Percentiles rank a stretch among this genome's conserved stretches.
Conservation (phyloP, 2,797 vertebrate genomes). For the Brachyalestes nurse region DNA sequence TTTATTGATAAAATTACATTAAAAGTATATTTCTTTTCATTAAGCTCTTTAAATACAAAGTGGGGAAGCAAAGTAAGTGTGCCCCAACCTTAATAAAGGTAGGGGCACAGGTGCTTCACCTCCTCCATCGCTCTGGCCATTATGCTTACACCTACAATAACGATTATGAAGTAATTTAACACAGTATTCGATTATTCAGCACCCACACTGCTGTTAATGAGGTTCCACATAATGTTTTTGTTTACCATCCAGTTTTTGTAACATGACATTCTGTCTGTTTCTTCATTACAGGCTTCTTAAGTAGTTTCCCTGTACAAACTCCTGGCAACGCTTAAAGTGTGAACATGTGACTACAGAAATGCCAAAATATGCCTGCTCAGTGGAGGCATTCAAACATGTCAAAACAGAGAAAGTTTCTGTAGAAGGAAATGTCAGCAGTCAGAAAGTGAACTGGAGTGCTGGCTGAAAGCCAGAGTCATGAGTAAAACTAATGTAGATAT, state of each 20-base stretch:
- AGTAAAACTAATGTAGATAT: background rate
- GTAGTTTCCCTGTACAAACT: background rate
- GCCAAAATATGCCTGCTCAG: background rate
- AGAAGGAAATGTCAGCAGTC: constrained; percentile 61
- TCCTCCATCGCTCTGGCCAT: background rate
- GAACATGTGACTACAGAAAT: background rate
- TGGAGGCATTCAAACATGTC: background rate
- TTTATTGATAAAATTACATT: too few species aligned
- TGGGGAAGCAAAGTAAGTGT: background rate
- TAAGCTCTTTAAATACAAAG: too few species aligned
- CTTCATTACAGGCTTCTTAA: background rate
- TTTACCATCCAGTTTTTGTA: background rate
- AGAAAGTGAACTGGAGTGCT: background rate
- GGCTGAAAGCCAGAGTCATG: constrained; percentile 11
- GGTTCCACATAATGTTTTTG: background rate
- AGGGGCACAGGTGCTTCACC: background rate
- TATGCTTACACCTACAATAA: background rate
- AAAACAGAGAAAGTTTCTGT: constrained; percentile 1
- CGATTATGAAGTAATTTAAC: background rate
- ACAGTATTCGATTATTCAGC: background rate
- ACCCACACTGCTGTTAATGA: background rate
- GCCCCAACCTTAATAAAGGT: background rate
- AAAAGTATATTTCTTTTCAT: too few species aligned
- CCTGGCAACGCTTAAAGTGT: background rate
- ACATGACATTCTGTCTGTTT: background rate